A percentile compares a stretch with the other conserved stretches of the same genome.
These are phyloP conservation scores for Malacosoma neustria DNA, from an alignment of 2,888 invertebrate genomes.

Conservation along the genomic window DNA sequence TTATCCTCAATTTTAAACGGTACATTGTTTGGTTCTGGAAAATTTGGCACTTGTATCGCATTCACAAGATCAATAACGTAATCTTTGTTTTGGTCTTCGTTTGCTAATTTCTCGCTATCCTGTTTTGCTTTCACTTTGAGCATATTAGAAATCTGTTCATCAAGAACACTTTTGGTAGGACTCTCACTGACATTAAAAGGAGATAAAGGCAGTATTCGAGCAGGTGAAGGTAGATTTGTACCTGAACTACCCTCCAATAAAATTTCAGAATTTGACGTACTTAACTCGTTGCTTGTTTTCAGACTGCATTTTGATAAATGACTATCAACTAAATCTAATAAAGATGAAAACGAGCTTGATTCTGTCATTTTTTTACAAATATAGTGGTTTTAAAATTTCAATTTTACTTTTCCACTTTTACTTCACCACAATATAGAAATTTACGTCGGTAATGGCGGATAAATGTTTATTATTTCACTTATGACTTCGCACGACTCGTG, in stretches of 20 bases:
- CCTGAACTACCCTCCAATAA: constrained; percentile 25
- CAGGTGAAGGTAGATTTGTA: constrained; percentile 25
- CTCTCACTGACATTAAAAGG: constrained; percentile 28
- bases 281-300: constrained; percentile 19
- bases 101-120: constrained; percentile 30
- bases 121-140: constrained; percentile 49
- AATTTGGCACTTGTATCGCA: constrained; percentile 29
- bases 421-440: too few relatives aligned
- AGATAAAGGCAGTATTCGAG: constrained; percentile 34
- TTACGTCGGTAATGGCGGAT: too few relatives aligned
- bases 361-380: constrained; percentile 47
- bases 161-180: constrained; percentile 37
- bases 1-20: too few relatives aligned
- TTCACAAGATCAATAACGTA: constrained; percentile 47
- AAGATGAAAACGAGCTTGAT: constrained; percentile 46
- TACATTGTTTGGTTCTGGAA: constrained; percentile 23
- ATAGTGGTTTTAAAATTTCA: too few relatives aligned
- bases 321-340: constrained; percentile 50
- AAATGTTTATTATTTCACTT: too few relatives aligned
- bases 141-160: constrained; percentile 54
- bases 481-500: too few relatives aligned
- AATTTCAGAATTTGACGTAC: constrained; percentile 13
- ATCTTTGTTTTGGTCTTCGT: constrained; percentile 25
- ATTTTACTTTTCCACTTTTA: too few relatives aligned
- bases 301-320: constrained; percentile 51